A percentile compares a stretch with the other conserved stretches of the same genome.
phyloP scores from a whole-genome alignment of 2,113 vertebrate species.

The Strigops habroptila region DNA sequence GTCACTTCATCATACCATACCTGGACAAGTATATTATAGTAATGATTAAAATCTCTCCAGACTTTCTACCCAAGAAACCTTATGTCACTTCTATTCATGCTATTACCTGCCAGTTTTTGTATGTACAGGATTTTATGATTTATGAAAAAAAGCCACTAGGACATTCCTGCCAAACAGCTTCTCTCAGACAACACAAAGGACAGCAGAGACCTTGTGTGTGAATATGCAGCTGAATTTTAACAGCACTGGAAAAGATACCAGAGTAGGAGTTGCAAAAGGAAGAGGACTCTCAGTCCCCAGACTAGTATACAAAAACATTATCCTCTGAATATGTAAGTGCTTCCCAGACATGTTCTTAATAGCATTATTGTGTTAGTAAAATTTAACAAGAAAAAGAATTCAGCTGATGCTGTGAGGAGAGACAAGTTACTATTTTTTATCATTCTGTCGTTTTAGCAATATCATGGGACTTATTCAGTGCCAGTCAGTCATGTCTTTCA shows the following conservation, averaged over 20 bases:
- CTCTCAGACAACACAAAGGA: background rate
- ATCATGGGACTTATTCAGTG: background rate
- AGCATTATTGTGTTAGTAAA: background rate
- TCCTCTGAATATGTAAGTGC: background rate
- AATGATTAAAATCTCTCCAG: background rate
- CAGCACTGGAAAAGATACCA: background rate
- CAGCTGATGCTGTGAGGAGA: background rate
- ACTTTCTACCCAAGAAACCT: background rate
- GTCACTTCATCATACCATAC: background rate
- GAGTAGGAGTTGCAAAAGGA: background rate
- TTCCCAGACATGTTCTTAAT: background rate
- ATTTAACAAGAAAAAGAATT: background rate
- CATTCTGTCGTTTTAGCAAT: background rate
- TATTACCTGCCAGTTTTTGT: background rate
- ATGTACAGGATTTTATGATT: background rate
- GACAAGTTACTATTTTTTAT: background rate
- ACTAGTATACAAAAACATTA: background rate
- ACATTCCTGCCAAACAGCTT: background rate
- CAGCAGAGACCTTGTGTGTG: background rate
- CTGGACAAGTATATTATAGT: background rate
- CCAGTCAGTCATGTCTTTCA: constrained; percentile 7
- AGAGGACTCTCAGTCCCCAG: background rate
- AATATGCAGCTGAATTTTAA: background rate
- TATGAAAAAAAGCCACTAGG: background rate
- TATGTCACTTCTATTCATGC: background rate